phyloP scores from a whole-genome alignment of 2,797 vertebrate species.

The Champsocephalus gunnari region DNA sequence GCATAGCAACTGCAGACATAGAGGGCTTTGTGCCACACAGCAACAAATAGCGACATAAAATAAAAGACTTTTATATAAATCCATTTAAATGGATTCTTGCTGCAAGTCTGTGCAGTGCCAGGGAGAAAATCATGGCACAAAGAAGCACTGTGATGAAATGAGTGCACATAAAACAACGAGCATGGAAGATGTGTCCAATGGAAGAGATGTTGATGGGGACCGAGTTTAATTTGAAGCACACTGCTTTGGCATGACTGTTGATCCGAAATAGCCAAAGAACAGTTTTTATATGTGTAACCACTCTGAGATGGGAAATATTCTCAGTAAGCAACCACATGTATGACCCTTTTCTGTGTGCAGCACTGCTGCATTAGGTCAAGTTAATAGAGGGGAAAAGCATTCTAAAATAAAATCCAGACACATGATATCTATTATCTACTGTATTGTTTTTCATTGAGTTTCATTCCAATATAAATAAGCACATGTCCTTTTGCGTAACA shows the following conservation, averaged over 20 bases:
- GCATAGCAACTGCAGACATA: neutral
- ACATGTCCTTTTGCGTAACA: neutral
- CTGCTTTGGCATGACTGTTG: conserved; percentile 18
- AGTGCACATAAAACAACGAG: neutral
- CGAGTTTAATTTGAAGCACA: conserved; percentile 37
- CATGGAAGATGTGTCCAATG: conserved; percentile 11
- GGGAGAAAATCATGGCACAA: conserved; percentile 22
- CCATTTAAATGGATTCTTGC: conserved; percentile 12
- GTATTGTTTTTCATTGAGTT: neutral
- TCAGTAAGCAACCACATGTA: neutral
- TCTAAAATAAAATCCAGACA: neutral
- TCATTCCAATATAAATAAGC: neutral
- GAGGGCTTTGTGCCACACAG: neutral
- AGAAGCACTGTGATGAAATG: conserved; percentile 20
- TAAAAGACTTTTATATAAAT: conserved; percentile 6
- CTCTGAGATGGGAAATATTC: conserved; percentile 8
- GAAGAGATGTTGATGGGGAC: conserved; percentile 17
- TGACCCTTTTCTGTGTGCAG: neutral
- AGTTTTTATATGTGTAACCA: conserved; percentile 2
- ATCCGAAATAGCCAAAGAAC: conserved; percentile 36
- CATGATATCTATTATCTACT: neutral
- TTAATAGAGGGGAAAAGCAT: neutral
- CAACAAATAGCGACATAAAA: conserved; percentile 1
- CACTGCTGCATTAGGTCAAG: conserved; percentile 3
- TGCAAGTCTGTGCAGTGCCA: neutral